Evolutionary conservation across 2,797 vertebrate genomes (phyloP).

Genomic region (Phoxinus dragarum): DNA sequence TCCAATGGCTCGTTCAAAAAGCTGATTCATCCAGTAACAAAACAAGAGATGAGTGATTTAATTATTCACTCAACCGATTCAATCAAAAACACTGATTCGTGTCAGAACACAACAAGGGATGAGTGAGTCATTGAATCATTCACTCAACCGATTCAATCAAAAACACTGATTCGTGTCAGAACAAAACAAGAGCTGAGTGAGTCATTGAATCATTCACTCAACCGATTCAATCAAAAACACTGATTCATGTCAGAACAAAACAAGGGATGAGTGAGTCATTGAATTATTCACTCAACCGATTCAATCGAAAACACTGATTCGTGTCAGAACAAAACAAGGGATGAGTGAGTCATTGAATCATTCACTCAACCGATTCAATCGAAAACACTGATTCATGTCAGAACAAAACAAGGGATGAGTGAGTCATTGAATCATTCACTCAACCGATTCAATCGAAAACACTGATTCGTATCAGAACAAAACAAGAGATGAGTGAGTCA

Average conservation of each 20-base stretch:
- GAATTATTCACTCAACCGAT: background rate
- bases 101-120: background rate
- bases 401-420: background rate
- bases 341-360: background rate
- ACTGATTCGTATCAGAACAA: background rate
- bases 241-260: background rate
- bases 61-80: background rate
- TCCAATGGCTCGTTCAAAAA: background rate
- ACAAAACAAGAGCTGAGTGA: background rate
- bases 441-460: background rate
- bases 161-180: background rate
- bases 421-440: background rate
- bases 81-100: background rate
- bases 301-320: background rate
- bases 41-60: background rate
- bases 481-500: background rate
- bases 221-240: background rate
- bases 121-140: background rate
- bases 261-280: background rate
- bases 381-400: background rate
- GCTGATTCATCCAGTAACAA: too few relatives aligned
- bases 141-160: background rate
- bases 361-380: background rate
- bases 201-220: background rate
- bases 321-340: too few relatives aligned